These are phyloP conservation scores for Octodonta nipae DNA, from an alignment of 2,888 invertebrate species.

Conservation along the genomic window DNA sequence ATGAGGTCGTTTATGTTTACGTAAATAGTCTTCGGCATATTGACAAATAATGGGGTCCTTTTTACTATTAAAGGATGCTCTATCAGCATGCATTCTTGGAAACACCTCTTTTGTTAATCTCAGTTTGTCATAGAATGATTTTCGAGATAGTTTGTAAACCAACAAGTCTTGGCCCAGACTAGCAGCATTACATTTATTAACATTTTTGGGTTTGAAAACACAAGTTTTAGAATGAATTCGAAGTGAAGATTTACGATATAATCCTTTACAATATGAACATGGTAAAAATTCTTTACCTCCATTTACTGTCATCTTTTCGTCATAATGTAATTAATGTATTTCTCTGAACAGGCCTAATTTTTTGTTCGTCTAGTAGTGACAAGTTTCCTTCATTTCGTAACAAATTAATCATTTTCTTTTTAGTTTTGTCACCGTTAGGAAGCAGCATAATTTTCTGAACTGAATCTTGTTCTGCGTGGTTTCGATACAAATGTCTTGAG, in stretches of 20 bases:
- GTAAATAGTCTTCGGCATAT: slow-evolving; percentile 17
- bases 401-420: slow-evolving; percentile 11
- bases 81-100: slow-evolving; percentile 16
- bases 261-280: slow-evolving; percentile 13
- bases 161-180: slow-evolving; percentile 14
- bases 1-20: slow-evolving; percentile 18
- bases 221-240: slow-evolving; percentile 11
- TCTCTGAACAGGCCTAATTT: slow-evolving; percentile 14
- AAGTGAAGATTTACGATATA: slow-evolving; percentile 10
- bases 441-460: slow-evolving; percentile 11
- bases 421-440: slow-evolving; percentile 11
- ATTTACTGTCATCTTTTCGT: slow-evolving; percentile 2
- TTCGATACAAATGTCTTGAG: slow-evolving; percentile 13
- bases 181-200: slow-evolving; percentile 6
- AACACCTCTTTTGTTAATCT: slow-evolving; percentile 18
- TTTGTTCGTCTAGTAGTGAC: slow-evolving; percentile 8
- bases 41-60: slow-evolving; percentile 15
- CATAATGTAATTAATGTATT: slow-evolving; percentile 4
- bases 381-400: slow-evolving; percentile 15
- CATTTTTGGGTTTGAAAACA: slow-evolving; percentile 3
- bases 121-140: slow-evolving; percentile 12
- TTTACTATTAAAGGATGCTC: slow-evolving; percentile 14
- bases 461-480: slow-evolving; percentile 11
- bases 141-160: slow-evolving; percentile 11
- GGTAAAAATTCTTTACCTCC: slow-evolving; percentile 6